Conservation (phyloP, 1,140 invertebrate genomes). For the Battus philenor region DNA sequence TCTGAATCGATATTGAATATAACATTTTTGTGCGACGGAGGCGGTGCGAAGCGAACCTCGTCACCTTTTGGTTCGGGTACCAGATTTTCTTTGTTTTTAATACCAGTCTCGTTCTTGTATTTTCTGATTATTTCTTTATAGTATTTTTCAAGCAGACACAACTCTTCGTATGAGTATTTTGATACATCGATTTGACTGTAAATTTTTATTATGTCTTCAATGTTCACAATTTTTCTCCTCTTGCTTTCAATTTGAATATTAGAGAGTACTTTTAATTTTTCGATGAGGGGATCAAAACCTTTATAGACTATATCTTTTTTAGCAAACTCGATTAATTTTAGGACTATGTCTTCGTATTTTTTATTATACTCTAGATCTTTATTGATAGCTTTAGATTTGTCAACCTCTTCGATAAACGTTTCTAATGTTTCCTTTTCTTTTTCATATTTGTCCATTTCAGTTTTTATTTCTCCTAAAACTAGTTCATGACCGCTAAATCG, state of each 20-base stretch:
- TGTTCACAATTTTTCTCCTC: constrained; percentile 48
- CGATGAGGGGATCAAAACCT: constrained; percentile 72
- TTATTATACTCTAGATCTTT: constrained; percentile 63
- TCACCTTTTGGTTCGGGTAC: constrained; percentile 25
- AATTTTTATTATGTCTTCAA: constrained; percentile 55
- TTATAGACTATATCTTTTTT: constrained; percentile 70
- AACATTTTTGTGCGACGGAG: constrained; percentile 38
- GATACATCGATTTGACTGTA: constrained; percentile 56
- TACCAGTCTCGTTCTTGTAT: constrained; percentile 42
- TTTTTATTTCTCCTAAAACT: constrained; percentile 53
- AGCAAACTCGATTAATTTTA: constrained; percentile 67
- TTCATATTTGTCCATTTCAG: constrained; percentile 55
- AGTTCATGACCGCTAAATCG: constrained; percentile 69
- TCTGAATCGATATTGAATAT: constrained; percentile 37
- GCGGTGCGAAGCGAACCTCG: constrained; percentile 29
- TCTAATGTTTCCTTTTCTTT: constrained; percentile 56
- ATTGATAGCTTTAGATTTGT: constrained; percentile 56
- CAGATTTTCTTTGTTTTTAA: constrained; percentile 48
- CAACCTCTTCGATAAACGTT: constrained; percentile 64
- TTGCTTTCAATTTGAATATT: constrained; percentile 51
- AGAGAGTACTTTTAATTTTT: constrained; percentile 56
- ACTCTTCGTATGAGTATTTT: constrained; percentile 61
- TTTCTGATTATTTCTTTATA: constrained; percentile 66
- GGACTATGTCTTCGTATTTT: constrained; percentile 65
- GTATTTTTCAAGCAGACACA: constrained; percentile 57